A percentile compares a stretch with the other conserved stretches of the same genome.
These are phyloP conservation scores for Cyphomyrmex costatus DNA, from an alignment of 1,140 invertebrate genomes.

Conservation along the genomic window DNA sequence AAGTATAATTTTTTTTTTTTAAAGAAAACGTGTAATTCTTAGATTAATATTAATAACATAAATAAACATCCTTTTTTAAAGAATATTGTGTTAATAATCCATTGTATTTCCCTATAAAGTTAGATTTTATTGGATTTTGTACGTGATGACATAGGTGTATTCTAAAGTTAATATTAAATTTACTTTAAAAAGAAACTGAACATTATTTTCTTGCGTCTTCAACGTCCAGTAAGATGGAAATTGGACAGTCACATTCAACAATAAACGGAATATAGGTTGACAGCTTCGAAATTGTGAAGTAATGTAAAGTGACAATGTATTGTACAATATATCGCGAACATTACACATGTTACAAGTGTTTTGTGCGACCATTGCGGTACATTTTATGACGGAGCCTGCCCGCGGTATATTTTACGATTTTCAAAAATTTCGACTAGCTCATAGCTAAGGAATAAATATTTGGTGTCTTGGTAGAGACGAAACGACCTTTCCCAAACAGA, in stretches of 20 bases:
- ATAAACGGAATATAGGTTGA: slow-evolving; percentile 2
- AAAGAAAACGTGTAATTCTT: not conserved
- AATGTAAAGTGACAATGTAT: not conserved
- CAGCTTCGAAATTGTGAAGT: not conserved
- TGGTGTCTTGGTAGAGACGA: not conserved
- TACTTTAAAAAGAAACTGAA: slow-evolving; percentile 10
- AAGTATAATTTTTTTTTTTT: too few relatives aligned
- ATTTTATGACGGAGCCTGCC: not conserved
- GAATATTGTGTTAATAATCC: slow-evolving; percentile 1
- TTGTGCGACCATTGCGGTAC: not conserved
- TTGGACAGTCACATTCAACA: not conserved
- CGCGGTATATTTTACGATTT: slow-evolving; percentile 4
- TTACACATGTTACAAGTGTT: slow-evolving; percentile 15
- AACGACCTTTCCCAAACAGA: not conserved
- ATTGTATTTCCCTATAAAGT: not conserved
- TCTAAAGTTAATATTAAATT: slow-evolving; percentile 28
- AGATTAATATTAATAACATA: not conserved
- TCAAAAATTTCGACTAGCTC: slow-evolving; percentile 39
- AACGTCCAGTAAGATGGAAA: slow-evolving; percentile 9
- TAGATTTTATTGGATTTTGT: not conserved
- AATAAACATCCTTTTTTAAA: not conserved
- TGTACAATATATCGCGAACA: not conserved
- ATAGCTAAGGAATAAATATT: slow-evolving; percentile 10
- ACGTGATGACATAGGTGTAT: not conserved
- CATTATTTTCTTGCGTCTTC: slow-evolving; percentile 1